Evolutionary conservation across 2,888 invertebrate genomes (phyloP), one percentile per base, ranked within the genome.

Genomic region (Polydrusus tereticollis): DNA sequence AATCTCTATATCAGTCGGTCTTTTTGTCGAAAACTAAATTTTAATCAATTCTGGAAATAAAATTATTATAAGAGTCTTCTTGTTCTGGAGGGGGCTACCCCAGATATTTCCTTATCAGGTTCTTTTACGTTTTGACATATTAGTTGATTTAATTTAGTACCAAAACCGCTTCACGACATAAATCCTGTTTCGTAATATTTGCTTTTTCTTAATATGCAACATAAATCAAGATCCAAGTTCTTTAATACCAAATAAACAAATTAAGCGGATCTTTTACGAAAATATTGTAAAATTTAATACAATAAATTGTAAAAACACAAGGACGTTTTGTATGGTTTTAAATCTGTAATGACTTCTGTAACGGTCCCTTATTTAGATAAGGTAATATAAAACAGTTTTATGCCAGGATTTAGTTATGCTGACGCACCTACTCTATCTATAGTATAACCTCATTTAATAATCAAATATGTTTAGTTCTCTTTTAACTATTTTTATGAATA

Each of bases 281-380:
- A 26, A 50, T 50, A 2, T 50, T 14, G 47, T 47, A 47, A 47
- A 47, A 47, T 26, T 26, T 50, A 50, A 50, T 50, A 12, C 50
- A 26, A 8, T 50, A 23, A 50, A 20, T 26, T 26, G n/a, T 14
- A n/a, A 26, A 14, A 50, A 50, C 14, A 26, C 50, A 26, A 50
- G 50, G 50, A 14, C 50, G 14, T 23, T 23, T 26, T 47, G 47
- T 18, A 8, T n/a, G 20, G 18, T 20, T 45, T 45, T 45, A 20
- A 45, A 20, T 45, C 45, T 45, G 10, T 20, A 20, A 7, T 16
- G 7, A 16, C 41, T 41, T 20, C 45, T 45, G 20, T 45, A 10
- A 8, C 18, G n/a, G 18, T 20, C n/a, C 20, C 20, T 18, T 45
- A 45, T 45, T 45, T 45, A 45, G 45, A 45, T 45, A 45, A 20